phyloP scores from a whole-genome alignment of 2,113 vertebrate genomes.

The Hydrochoerus hydrochaeris region DNA sequence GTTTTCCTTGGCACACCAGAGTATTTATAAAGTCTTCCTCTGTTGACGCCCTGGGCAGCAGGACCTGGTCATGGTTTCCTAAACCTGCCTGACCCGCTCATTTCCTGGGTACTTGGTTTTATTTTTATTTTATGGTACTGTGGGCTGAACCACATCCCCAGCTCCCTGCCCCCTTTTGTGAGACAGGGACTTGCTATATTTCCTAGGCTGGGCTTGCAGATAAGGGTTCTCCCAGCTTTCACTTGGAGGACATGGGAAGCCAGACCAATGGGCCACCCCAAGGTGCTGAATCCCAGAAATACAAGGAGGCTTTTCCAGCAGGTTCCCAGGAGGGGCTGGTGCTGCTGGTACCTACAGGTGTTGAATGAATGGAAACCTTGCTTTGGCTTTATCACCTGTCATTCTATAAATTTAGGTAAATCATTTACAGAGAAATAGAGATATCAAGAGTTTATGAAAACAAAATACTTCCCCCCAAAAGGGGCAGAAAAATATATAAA shows the following conservation, averaged over 20 bases:
- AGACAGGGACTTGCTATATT: background rate
- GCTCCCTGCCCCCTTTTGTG: background rate
- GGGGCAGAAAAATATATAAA: background rate
- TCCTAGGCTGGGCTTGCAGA: background rate
- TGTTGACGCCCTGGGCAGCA: background rate
- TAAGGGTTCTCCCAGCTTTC: background rate
- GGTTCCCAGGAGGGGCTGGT: background rate
- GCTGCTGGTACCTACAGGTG: background rate
- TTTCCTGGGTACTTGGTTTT: background rate
- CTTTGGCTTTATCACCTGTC: background rate
- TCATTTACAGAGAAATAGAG: background rate
- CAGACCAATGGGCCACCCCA: background rate
- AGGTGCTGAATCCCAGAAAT: background rate
- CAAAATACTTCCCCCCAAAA: background rate
- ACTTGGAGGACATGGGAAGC: background rate
- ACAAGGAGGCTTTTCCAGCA: background rate
- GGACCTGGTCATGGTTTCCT: background rate
- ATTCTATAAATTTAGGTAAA: background rate
- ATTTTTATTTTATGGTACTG: background rate
- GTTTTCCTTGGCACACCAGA: background rate
- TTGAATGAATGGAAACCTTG: background rate
- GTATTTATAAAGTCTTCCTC: slow-evolving; percentile 8
- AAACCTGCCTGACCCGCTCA: background rate
- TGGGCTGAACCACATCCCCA: background rate
- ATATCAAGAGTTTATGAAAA: background rate